Evolutionary conservation across 2,113 vertebrate genomes (phyloP).

Genomic region (Pelecanoides urinatrix): DNA sequence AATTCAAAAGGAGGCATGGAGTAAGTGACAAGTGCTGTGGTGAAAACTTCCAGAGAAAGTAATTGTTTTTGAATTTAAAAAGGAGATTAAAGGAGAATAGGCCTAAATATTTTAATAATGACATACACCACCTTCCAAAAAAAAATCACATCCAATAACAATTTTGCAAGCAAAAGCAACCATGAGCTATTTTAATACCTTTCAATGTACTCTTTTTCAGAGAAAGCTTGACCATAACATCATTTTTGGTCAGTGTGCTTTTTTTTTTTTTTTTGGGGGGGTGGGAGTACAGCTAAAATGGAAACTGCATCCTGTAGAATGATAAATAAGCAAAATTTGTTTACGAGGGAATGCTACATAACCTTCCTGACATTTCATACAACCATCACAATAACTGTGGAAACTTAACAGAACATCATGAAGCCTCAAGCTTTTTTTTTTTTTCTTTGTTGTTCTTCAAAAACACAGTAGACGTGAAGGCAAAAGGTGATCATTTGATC

Average conservation of each 20-base stretch:
- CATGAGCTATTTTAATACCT: neutral
- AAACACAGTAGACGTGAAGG: neutral
- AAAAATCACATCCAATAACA: neutral
- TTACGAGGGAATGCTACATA: neutral
- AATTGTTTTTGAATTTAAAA: neutral
- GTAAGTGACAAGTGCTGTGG: neutral
- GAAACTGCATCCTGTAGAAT: neutral
- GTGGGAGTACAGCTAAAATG: neutral
- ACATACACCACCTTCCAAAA: neutral
- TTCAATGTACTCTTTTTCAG: neutral
- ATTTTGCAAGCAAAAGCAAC: neutral
- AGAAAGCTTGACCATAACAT: neutral
- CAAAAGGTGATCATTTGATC: neutral
- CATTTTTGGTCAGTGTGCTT: neutral
- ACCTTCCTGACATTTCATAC: neutral
- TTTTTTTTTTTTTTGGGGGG: neutral
- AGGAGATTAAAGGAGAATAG: neutral
- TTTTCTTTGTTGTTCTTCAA: neutral
- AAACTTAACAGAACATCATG: neutral
- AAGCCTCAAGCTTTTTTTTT: neutral
- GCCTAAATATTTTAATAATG: neutral
- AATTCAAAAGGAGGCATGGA: neutral
- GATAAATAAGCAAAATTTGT: neutral
- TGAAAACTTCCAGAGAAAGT: neutral
- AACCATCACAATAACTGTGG: neutral